phyloP scores from a whole-genome alignment of 2,113 vertebrate species.

The Albula glossodonta region DNA sequence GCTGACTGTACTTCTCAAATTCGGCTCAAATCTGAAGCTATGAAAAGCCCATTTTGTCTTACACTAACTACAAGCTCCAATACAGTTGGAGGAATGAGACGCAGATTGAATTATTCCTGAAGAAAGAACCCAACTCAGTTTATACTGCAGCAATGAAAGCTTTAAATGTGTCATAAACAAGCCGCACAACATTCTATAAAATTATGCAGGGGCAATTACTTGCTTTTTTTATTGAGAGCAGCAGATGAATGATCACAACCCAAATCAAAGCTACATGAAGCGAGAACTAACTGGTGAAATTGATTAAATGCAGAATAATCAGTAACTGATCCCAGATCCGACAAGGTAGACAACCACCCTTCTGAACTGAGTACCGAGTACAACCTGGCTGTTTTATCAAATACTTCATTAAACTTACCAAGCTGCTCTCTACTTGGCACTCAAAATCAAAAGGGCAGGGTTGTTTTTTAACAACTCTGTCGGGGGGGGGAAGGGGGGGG shows the following conservation, averaged over 20 bases:
- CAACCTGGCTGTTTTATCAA: too few species aligned
- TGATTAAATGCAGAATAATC: not conserved
- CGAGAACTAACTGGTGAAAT: not conserved
- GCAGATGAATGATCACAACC: not conserved
- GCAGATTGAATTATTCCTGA: not conserved
- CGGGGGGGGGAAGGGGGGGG: too few species aligned
- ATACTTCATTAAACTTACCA: too few species aligned
- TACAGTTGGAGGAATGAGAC: not conserved
- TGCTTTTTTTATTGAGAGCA: not conserved
- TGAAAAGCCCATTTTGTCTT: not conserved
- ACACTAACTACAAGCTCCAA: not conserved
- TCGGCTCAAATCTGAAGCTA: not conserved
- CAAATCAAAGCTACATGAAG: not conserved
- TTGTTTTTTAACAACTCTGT: too few species aligned
- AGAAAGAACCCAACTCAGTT: constrained; percentile 7
- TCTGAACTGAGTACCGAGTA: too few species aligned
- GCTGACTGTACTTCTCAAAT: not conserved
- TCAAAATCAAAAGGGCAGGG: too few species aligned
- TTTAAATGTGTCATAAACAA: constrained; percentile 13
- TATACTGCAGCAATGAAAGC: constrained; percentile 16
- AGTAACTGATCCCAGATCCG: too few species aligned
- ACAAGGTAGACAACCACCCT: not conserved
- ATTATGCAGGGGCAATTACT: not conserved
- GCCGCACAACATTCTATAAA: not conserved
- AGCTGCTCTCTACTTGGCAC: too few species aligned